Evolutionary conservation across 2,113 vertebrate species (phyloP).

Genomic region (Pionites leucogaster): DNA sequence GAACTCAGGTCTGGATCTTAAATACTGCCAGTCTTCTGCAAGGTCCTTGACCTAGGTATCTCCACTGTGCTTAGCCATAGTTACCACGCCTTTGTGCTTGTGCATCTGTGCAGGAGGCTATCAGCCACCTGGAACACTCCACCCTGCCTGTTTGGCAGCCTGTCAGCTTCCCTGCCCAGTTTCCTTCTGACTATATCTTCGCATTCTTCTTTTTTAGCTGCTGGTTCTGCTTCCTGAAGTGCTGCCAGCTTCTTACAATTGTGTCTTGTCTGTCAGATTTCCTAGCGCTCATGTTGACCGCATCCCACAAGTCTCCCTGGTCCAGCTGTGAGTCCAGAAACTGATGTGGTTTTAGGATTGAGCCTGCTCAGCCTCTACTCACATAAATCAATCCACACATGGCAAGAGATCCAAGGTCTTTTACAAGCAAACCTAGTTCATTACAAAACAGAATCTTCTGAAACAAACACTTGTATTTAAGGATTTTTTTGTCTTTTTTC

Average conservation of each 20-base stretch:
- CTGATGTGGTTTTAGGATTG: background rate
- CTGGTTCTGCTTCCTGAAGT: background rate
- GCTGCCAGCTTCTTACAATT: background rate
- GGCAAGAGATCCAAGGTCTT: background rate
- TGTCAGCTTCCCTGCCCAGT: background rate
- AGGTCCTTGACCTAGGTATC: background rate
- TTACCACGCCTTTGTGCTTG: background rate
- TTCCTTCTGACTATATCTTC: background rate
- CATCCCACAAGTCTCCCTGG: background rate
- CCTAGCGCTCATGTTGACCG: fast-evolving
- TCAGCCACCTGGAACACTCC: background rate
- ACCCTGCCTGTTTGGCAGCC: background rate
- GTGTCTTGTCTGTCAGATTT: background rate
- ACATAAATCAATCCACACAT: fast-evolving
- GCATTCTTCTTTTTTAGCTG: background rate
- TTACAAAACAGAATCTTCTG: background rate
- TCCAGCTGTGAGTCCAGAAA: background rate
- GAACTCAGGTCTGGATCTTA: background rate
- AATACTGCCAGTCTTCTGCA: background rate
- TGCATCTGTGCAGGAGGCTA: background rate
- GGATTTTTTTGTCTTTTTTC: background rate
- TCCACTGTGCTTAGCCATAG: background rate
- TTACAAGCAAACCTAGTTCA: background rate
- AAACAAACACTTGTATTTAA: background rate
- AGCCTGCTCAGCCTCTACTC: background rate